Percentiles rank a stretch among this genome's conserved stretches.
phyloP scores from a whole-genome alignment of 2,797 vertebrate genomes.

The Argentina silus region DNA sequence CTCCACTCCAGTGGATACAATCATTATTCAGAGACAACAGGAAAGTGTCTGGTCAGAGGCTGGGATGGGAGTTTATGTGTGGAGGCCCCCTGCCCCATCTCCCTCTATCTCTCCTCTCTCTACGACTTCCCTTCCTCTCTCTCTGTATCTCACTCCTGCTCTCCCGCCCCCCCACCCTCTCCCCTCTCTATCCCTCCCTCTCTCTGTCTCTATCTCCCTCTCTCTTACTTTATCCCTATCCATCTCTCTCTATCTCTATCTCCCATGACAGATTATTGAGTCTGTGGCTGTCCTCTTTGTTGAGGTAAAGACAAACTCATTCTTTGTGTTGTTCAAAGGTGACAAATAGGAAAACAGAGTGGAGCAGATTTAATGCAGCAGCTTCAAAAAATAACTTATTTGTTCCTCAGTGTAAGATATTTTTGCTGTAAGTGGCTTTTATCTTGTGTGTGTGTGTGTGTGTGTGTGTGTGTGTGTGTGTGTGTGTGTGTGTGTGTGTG shows the following conservation, averaged over 20 bases:
- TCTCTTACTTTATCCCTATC: constrained; percentile 7
- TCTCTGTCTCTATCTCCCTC: constrained; percentile 1
- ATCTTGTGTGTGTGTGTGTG: neutral
- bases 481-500: constrained; percentile 2
- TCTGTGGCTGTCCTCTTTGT: neutral
- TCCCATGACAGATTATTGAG: neutral
- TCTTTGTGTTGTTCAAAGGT: constrained; percentile 29
- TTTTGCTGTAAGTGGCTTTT: neutral
- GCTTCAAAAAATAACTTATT: neutral
- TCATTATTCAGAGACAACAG: constrained; percentile 34
- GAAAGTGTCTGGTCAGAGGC: constrained; percentile 23
- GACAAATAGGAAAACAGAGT: constrained; percentile 5
- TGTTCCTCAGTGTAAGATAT: neutral
- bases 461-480: neutral
- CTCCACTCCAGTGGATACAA: constrained; percentile 12
- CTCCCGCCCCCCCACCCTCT: neutral
- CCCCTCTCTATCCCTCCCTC: neutral
- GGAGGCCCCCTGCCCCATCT: constrained; percentile 13
- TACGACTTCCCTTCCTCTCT: neutral
- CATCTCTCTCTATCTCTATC: neutral
- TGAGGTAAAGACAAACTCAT: constrained; percentile 32
- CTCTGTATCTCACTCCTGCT: constrained; percentile 3
- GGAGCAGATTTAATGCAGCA: neutral
- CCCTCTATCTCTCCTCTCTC: neutral
- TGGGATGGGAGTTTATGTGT: constrained; percentile 15